Conservation (phyloP, 2,888 invertebrate species). For the Dugesia japonica region DNA sequence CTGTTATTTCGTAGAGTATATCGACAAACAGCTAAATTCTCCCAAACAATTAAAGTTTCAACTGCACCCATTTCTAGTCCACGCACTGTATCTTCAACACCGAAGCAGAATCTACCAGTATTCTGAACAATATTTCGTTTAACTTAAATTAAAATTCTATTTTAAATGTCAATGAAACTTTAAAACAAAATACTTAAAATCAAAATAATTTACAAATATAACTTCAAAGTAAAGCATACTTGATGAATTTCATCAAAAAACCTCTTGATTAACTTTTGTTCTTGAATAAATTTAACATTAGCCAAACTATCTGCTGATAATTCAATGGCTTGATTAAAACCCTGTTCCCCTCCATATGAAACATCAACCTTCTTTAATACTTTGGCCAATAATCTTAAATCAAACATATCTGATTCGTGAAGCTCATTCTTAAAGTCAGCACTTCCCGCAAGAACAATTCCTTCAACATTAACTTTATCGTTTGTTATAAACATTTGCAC, state of each 20-base stretch:
- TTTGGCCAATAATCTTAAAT: constrained; percentile 84
- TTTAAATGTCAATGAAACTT: too few relatives aligned
- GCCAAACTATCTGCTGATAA: constrained; percentile 89
- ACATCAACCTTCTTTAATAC: constrained; percentile 95
- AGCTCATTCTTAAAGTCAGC: constrained; percentile 99
- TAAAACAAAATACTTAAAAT: too few relatives aligned
- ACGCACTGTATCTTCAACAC: constrained; percentile 86
- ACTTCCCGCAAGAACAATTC: constrained; percentile 89
- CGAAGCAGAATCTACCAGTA: constrained; percentile 96
- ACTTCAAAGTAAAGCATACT: constrained; percentile 42
- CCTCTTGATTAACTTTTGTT: constrained; percentile 81
- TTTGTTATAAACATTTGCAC: constrained; percentile 90
- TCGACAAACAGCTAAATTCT: constrained; percentile 93
- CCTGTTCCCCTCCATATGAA: constrained; percentile 97
- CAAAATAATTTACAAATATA: too few relatives aligned
- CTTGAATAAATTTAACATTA: constrained; percentile 98
- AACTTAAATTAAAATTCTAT: too few relatives aligned
- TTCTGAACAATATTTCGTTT: too few relatives aligned
- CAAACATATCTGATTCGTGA: constrained; percentile 98
- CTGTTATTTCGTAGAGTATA: constrained; percentile 73
- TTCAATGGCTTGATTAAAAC: constrained; percentile 98
- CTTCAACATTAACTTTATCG: constrained; percentile 90
- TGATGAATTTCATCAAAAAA: constrained; percentile 65
- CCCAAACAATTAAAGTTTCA: constrained; percentile 97
- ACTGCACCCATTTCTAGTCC: constrained; percentile 92